These are phyloP conservation scores for Melanostoma mellinum DNA, from an alignment of 2,888 invertebrate species.

Conservation along the genomic window DNA sequence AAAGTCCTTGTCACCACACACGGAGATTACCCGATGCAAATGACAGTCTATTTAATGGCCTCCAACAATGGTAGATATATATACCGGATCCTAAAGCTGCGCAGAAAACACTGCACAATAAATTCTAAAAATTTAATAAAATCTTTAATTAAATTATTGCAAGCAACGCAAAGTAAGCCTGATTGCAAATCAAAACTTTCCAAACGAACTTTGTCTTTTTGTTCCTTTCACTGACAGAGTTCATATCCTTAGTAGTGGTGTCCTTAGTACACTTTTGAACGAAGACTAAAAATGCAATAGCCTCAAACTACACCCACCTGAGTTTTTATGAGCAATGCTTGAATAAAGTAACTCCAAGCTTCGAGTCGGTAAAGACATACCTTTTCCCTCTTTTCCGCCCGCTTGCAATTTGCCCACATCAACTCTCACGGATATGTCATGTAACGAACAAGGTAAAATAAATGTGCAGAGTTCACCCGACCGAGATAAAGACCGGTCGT, in stretches of 20 bases:
- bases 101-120: not conserved
- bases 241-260: conserved; percentile 2
- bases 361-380: no score
- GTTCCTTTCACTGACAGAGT: conserved; percentile 27
- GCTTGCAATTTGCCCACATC: conserved; percentile 37
- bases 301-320: not conserved
- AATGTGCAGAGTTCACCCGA: conserved; percentile 59
- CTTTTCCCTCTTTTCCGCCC: not conserved
- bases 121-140: conserved; percentile 53
- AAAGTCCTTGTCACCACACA: conserved; percentile 49
- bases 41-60: conserved; percentile 63
- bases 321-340: conserved; percentile 5
- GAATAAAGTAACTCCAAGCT: no score
- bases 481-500: conserved; percentile 48
- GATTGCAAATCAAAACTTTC: conserved; percentile 64
- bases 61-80: conserved; percentile 12
- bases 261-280: conserved; percentile 1
- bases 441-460: conserved; percentile 48
- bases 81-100: not conserved
- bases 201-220: conserved; percentile 53
- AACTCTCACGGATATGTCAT: conserved; percentile 53
- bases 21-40: conserved; percentile 70
- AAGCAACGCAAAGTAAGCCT: conserved; percentile 46
- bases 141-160: conserved; percentile 66
- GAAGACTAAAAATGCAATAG: conserved; percentile 57